phyloP scores from a whole-genome alignment of 2,113 vertebrate genomes.

The Spheniscus mendiculus region DNA sequence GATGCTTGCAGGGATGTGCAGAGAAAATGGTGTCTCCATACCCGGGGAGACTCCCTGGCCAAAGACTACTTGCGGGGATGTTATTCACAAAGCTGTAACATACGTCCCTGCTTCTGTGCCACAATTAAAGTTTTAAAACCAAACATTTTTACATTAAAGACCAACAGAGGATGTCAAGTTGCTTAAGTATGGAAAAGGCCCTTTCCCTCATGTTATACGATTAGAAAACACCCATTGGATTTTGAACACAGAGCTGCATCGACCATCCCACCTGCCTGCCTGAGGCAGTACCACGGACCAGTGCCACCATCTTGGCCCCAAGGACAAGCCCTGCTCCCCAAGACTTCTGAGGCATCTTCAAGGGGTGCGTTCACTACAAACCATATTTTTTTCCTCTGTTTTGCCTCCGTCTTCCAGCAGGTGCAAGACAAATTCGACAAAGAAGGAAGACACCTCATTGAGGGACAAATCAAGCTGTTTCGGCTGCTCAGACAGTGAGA shows the following conservation, averaged over 20 bases:
- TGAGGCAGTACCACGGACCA: neutral
- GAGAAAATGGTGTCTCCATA: neutral
- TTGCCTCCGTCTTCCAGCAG: neutral
- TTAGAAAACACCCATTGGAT: neutral
- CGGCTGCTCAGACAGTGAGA: neutral
- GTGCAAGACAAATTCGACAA: neutral
- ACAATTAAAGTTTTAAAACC: neutral
- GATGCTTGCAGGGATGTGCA: neutral
- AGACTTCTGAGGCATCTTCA: neutral
- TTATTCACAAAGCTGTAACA: neutral
- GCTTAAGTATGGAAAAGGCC: neutral
- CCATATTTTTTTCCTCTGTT: neutral
- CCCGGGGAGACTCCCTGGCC: neutral
- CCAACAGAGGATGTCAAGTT: neutral
- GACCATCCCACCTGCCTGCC: neutral
- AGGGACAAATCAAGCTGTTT: neutral
- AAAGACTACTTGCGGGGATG: neutral
- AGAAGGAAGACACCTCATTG: neutral
- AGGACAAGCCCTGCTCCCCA: neutral
- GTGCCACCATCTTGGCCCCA: neutral
- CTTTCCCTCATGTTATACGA: neutral
- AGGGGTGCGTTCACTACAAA: rapidly evolving
- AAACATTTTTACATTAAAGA: neutral
- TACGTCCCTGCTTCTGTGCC: rapidly evolving
- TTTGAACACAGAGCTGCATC: neutral